phyloP scores from a whole-genome alignment of 23 tunicate genomes.

The Ciona savignyi region DNA sequence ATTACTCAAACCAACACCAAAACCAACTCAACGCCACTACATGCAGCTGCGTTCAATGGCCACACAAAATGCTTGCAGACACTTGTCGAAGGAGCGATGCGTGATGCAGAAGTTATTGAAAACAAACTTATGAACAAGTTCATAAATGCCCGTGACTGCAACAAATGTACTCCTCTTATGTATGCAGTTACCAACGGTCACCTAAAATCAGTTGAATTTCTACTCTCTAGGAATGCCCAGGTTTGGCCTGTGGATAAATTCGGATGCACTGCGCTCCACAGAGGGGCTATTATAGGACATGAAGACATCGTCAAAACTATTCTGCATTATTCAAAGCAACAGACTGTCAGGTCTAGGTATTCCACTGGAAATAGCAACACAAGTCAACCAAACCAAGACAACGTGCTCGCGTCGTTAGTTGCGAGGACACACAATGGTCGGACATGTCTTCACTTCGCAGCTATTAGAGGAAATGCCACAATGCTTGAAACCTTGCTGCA shows the following conservation, averaged over 20 bases:
- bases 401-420: conserved; percentile 9
- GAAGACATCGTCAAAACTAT: conserved; percentile 65
- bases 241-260: conserved; percentile 68
- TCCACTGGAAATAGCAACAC: conserved; percentile 4
- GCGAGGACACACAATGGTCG: conserved; percentile 40
- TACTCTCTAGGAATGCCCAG: conserved; percentile 52
- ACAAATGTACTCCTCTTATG: conserved; percentile 83
- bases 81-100: conserved; percentile 52
- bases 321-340: conserved; percentile 27
- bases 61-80: conserved; percentile 68
- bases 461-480: conserved; percentile 59
- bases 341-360: conserved; percentile 5
- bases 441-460: conserved; percentile 83
- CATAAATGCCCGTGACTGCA: conserved; percentile 51
- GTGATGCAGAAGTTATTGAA: conserved; percentile 16
- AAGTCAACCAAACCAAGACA: neutral
- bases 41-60: conserved; percentile 81
- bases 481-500: conserved; percentile 73
- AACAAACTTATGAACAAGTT: conserved; percentile 25
- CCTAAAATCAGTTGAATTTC: conserved; percentile 48
- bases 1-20: conserved; percentile 35
- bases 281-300: conserved; percentile 62
- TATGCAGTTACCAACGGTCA: conserved; percentile 85
- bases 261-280: conserved; percentile 82
- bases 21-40: conserved; percentile 65